A percentile compares a stretch with the other conserved stretches of the same genome.
These are phyloP conservation scores for Geophilus truncorum DNA, from an alignment of 2,888 invertebrate genomes.

Conservation along the genomic window DNA sequence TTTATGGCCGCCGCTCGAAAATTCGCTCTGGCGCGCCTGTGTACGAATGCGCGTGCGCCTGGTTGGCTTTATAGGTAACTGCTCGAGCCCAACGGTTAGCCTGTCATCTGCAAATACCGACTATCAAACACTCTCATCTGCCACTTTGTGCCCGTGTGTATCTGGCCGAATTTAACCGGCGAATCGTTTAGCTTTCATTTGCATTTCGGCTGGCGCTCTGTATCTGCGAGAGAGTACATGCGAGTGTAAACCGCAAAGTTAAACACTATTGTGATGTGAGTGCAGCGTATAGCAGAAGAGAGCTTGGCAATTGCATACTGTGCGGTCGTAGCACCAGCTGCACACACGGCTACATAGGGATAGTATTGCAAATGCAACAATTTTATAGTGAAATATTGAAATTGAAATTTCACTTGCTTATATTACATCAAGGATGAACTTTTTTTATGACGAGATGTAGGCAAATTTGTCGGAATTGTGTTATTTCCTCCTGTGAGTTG, in stretches of 20 bases:
- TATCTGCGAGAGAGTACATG: not conserved
- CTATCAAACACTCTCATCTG: not conserved
- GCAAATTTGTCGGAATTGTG: not conserved
- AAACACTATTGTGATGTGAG: not conserved
- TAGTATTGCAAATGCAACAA: not conserved
- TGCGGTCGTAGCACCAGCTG: constrained; percentile 7
- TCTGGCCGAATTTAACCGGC: not conserved
- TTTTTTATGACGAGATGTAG: no score
- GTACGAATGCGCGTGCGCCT: not conserved
- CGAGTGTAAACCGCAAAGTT: not conserved
- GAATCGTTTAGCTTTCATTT: constrained; percentile 10
- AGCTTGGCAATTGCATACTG: not conserved
- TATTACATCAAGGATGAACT: no score
- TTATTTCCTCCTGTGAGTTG: no score
- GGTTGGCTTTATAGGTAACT: constrained; percentile 4
- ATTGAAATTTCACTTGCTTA: not conserved
- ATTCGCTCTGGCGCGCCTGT: not conserved
- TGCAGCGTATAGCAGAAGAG: not conserved
- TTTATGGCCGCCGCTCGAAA: not conserved
- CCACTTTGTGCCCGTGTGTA: not conserved
- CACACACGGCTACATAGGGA: not conserved
- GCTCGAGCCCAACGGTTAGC: not conserved
- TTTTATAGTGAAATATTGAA: not conserved
- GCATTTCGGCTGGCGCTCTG: not conserved
- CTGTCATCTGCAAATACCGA: not conserved